Base-by-base conservation (phyloP, 2,113 vertebrate species). In the Psittacus erithacus region DNA sequence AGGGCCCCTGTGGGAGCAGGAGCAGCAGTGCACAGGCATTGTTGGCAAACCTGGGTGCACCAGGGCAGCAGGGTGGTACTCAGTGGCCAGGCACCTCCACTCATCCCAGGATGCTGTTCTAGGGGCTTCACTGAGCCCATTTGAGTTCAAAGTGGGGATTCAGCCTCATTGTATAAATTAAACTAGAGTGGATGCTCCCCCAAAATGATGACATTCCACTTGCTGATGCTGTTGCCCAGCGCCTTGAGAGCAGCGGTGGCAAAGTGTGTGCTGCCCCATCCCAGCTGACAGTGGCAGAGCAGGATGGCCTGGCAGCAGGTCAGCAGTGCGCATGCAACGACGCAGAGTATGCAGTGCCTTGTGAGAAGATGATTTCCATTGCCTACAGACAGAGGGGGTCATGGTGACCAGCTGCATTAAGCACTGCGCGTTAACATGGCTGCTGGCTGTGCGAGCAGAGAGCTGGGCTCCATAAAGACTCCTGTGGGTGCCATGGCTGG, bases 401-500 rank as follows among this genome's bases (percentile, higher is more conserved):
- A 63, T 0, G 0, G 79, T 6, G 5, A 38, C 38, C 62, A 10
- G 75, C 86, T 64, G 78, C 57, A 20, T 53, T 59, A 70, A 90
- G n/a, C 18, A 1, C 78, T 9, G 23, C 31, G 60, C 23, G 15
- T 20, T 19, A 70, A 63, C 1, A 2, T 59, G 33, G 22, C 33
- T 59, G 57, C 33, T 59, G 57, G 33, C 35, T n/a, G 52, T 4
- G 15, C 53, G 20, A 70, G 69, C 65, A 49, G 49, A 38, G 71
- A 69, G 49, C 78, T 39, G 60, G 0, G 6, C 79, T 71, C 88
- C 52, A 6, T 12, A n/a, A 75, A 88, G 71, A 2, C 50, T 71
- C 43, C 27, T 5, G 2, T 17, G 43, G 39, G 43, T 44, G 73
- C 62, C 43, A 7, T 0, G 1, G 31, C 18, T 0, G 2, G 6